Base-by-base conservation (phyloP, 2,888 invertebrate species). In the Beris chalybata region DNA sequence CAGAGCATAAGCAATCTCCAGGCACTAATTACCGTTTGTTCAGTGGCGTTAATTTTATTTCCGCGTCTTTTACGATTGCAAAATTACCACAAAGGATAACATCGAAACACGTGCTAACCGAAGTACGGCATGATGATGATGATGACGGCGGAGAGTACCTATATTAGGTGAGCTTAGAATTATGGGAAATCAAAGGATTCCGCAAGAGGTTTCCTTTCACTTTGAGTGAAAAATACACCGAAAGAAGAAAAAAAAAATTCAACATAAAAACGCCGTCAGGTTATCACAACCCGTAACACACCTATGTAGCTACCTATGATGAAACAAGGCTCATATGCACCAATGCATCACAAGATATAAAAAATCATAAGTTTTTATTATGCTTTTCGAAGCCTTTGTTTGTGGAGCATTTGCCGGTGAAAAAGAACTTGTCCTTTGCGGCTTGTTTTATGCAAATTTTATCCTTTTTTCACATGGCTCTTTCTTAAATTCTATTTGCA, bases 11-110 rank as follows among this genome's bases (percentile, higher is more conserved):
- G 45, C 68, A 64, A 69, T 64, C 50, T 13, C 57, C 12, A n/a
- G 56, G 61, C 64, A 64, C 57, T 69, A 69, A 69, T 69, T 66
- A 66, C 38, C 64, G 59, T 69, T 66, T 69, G 66, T 69, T 69
- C 38, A 45, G 53, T 69, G 66, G 68, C 55, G 68, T 69, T 69
- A 69, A 69, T 69, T 66, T 69, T 55, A 52, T 69, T 69, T 69
- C 68, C 68, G 68, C 68, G 52, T 66, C 63, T 69, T 69, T 69
- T 66, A 55, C 64, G 53, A 54, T 64, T 64, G 53, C 64, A 54
- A 64, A 64, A 64, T 54, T 54, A 54, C 64, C 53, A 64, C 53
- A 64, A 64, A 64, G 61, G 61, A 61, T 61, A 61, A 61, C 61
- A 61, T 61, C 61, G 61, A 61, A 61, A 61, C 61, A 61, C 61